phyloP scores from a whole-genome alignment of 35 echinoderm and acorn worm genomes.

The Amphiura filiformis region DNA sequence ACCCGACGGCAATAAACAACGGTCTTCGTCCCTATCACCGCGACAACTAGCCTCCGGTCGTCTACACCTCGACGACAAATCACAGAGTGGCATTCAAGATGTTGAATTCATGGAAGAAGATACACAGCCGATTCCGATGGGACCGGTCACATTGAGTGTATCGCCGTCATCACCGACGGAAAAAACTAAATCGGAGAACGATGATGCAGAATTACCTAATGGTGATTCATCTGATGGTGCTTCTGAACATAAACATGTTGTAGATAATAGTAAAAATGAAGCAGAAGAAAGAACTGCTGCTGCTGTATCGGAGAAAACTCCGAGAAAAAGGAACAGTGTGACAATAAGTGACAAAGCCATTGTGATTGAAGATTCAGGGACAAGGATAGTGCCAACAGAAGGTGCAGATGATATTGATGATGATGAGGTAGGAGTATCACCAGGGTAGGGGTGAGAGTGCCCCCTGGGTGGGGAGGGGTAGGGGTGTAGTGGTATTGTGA shows the following conservation, averaged over 20 bases:
- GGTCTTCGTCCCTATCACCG: constrained; percentile 17
- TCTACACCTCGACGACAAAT: not conserved
- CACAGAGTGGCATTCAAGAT: constrained; percentile 10
- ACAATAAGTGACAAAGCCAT: constrained; percentile 79
- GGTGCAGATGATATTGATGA: constrained; percentile 26
- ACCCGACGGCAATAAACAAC: constrained; percentile 14
- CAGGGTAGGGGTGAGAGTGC: not conserved
- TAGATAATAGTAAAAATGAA: constrained; percentile 16
- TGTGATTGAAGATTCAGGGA: constrained; percentile 68
- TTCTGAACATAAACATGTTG: constrained; percentile 18
- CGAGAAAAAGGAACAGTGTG: constrained; percentile 78
- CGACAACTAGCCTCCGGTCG: constrained; percentile 1
- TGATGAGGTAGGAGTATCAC: constrained; percentile 20
- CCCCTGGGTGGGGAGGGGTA: too few relatives aligned
- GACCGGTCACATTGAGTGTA: constrained; percentile 67
- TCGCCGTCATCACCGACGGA: constrained; percentile 15
- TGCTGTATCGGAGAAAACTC: too few relatives aligned
- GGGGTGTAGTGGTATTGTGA: too few relatives aligned
- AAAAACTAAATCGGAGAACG: not conserved
- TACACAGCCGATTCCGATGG: not conserved
- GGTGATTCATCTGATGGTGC: not conserved
- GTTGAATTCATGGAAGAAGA: constrained; percentile 17
- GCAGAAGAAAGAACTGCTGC: not conserved
- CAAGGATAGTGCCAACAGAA: constrained; percentile 33
- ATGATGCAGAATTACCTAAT: not conserved